These are phyloP conservation scores for Apodemus speciosus DNA, from an alignment of 2,113 vertebrate genomes.

Conservation along the genomic window DNA sequence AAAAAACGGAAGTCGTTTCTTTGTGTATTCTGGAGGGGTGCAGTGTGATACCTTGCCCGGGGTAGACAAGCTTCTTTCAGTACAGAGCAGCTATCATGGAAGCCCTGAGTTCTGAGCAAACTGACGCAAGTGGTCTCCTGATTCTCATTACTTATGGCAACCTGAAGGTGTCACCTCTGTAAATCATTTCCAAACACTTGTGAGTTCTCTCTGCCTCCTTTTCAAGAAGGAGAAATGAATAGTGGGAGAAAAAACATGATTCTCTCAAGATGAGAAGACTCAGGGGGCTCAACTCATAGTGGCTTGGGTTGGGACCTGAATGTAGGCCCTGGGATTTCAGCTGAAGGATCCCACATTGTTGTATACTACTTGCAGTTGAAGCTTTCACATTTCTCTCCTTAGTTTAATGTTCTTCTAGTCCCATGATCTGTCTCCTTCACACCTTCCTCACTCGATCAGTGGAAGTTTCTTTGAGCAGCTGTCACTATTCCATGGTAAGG, in stretches of 20 bases:
- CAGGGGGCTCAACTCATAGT: background rate
- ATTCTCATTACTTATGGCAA: background rate
- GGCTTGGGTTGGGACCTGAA: background rate
- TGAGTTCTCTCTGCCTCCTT: background rate
- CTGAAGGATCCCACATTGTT: too few relatives aligned
- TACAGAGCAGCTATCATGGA: too few relatives aligned
- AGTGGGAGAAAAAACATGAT: background rate
- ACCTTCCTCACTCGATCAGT: background rate
- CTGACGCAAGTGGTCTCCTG: too few relatives aligned
- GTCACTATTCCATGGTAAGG: background rate
- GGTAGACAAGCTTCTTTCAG: background rate
- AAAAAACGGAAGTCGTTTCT: background rate
- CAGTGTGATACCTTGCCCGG: fast-evolving
- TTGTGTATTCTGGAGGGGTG: background rate
- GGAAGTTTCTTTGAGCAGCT: background rate
- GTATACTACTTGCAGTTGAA: background rate
- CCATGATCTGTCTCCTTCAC: background rate
- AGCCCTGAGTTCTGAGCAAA: background rate
- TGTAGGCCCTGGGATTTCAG: background rate
- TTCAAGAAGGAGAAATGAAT: background rate
- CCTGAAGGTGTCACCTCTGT: background rate
- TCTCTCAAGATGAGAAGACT: background rate
- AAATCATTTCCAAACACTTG: background rate
- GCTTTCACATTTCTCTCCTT: background rate
- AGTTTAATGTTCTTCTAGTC: background rate